Evolutionary conservation across 2,113 vertebrate species (phyloP), one percentile per base, ranked within the genome.

Genomic region (Rhodinocichla rosea): DNA sequence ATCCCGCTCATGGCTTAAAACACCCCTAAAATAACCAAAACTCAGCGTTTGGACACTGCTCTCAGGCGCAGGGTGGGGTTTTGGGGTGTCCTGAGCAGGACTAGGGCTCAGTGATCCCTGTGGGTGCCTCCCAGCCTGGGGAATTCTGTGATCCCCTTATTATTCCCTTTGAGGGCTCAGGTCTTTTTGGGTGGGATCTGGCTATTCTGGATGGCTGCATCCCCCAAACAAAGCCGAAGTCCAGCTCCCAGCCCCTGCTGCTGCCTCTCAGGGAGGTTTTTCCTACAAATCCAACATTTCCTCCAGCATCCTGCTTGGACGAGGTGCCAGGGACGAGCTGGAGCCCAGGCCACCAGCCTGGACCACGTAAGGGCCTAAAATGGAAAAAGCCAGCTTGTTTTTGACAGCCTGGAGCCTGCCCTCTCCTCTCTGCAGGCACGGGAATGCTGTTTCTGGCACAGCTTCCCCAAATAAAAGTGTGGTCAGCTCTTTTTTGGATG

Each of bases 401-500:
- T 52, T 40, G 57, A 35, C 65, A 44, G 26, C 9, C 64, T 44
- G 79, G 73, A 56, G 57, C 4, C 11, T 9, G 77, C 95, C 14
- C 59, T 3, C 84, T 22, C 62, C 70, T 60, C 85, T 74, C 83
- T 3, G 45, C 96, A 79, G 71, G 37, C 85, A 42, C 55, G 92
- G 92, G 82, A 96, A 96, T 52, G 94, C 93, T 82, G 56, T 47
- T 95, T 50, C 94, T 84, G 97, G 96, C 94, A 94, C 75, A 5
- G 55, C 14, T 81, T 89, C 90, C 81, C 79, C 87, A 83, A 90
- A 90, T 83, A 90, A 83, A 45, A 47, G 50, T 28, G 68, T 24
- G 94, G 92, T 96, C 96, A 95, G 78, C 95, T 92, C 92, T 97
- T 97, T 97, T 97, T 68, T 33, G 91, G 93, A 87, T 11, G 81